Percentiles rank a stretch among this genome's conserved stretches.
These are phyloP conservation scores for Serinus canaria DNA, from an alignment of 2,113 vertebrate species.

Conservation along the genomic window DNA sequence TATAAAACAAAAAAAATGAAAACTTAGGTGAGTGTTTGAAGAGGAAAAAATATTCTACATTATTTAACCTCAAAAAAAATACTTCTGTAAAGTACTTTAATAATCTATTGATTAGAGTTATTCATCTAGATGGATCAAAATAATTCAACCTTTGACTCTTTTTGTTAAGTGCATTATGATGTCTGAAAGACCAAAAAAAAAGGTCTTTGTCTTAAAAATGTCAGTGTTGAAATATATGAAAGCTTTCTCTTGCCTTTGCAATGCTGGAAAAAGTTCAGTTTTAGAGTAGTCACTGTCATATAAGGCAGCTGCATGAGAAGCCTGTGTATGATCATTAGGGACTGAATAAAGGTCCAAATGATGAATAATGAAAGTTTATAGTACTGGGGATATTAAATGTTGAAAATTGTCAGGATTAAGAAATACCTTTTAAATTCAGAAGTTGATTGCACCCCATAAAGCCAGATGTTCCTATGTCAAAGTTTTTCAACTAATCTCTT, in stretches of 20 bases:
- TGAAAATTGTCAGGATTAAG: neutral
- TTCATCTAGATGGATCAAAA: neutral
- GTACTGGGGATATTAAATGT: neutral
- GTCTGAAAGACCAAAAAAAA: neutral
- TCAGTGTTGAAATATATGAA: neutral
- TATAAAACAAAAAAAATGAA: neutral
- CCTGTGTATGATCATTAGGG: neutral
- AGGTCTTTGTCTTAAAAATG: neutral
- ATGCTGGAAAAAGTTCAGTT: neutral
- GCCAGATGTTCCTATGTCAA: neutral
- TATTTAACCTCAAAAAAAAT: neutral
- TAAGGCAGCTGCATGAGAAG: neutral
- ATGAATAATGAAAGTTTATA: neutral
- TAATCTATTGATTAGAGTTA: neutral
- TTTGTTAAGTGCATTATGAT: neutral
- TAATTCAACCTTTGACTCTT: neutral
- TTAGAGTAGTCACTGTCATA: neutral
- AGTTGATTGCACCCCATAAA: neutral
- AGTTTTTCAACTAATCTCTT: neutral
- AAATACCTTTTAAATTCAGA: neutral
- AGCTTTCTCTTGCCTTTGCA: neutral
- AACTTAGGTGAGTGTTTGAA: neutral
- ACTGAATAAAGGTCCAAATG: neutral
- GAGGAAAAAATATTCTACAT: neutral
- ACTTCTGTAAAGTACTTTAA: neutral